phyloP scores from a whole-genome alignment of 2,888 invertebrate genomes.

The Tanypteryx hageni region DNA sequence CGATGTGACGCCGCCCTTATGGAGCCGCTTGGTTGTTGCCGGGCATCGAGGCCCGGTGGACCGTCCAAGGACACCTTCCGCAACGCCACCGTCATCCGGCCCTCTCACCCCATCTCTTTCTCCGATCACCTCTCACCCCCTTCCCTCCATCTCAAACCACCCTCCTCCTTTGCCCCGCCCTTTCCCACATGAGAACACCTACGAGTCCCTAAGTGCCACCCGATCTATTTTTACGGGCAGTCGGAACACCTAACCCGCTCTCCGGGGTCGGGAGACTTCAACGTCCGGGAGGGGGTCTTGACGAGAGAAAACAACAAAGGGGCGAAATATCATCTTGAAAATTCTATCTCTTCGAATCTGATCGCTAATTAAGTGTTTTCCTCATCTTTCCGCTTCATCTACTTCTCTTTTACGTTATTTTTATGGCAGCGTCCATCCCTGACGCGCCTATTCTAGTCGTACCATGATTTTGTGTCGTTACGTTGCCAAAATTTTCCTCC shows the following conservation, averaged over 20 bases:
- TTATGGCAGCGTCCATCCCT: neutral
- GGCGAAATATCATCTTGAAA: neutral
- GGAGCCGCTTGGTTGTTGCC: constrained; percentile 55
- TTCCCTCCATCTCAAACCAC: neutral
- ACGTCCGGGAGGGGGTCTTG: neutral
- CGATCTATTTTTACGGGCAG: constrained; percentile 25
- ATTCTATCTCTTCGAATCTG: neutral
- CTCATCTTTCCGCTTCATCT: neutral
- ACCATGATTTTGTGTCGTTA: no score
- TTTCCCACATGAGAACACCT: neutral
- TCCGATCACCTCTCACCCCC: constrained; percentile 19
- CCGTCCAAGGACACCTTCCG: constrained; percentile 29
- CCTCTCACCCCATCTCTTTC: neutral
- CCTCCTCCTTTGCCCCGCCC: neutral
- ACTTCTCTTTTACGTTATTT: neutral
- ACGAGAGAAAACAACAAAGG: neutral
- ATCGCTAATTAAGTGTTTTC: neutral
- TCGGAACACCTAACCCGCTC: neutral
- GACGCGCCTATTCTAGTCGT: no score
- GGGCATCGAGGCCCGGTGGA: constrained; percentile 43
- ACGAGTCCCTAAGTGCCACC: neutral
- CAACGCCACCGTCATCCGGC: constrained; percentile 45
- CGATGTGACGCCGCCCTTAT: constrained; percentile 32
- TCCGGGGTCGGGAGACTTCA: constrained; percentile 9
- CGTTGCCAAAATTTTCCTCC: neutral